A percentile compares a stretch with the other conserved stretches of the same genome.
These are phyloP conservation scores for Lutraria lutraria DNA, from an alignment of 2,888 invertebrate species.

Conservation along the genomic window DNA sequence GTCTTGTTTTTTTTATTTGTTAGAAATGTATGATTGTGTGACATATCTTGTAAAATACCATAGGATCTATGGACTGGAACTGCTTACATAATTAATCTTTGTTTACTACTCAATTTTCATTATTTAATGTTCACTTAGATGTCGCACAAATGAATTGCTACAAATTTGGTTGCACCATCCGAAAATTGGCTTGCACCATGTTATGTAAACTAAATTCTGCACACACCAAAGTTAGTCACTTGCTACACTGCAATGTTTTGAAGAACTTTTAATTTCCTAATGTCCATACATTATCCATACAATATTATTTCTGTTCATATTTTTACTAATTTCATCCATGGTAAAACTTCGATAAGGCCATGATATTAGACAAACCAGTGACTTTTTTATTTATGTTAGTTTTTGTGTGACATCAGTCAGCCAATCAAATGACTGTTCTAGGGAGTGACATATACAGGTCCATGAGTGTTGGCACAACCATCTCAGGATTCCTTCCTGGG, in stretches of 20 bases:
- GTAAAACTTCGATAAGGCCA: conserved; percentile 6
- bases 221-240: not conserved
- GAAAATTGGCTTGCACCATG: not conserved
- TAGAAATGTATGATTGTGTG: too few species aligned
- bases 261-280: not conserved
- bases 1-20: too few species aligned
- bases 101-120: too few species aligned
- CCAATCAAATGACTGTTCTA: not conserved
- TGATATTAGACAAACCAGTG: too few species aligned
- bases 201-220: not conserved
- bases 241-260: not conserved
- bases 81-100: too few species aligned
- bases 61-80: too few species aligned
- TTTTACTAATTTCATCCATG: not conserved
- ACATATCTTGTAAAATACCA: too few species aligned
- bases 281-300: not conserved
- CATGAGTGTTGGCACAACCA: too few species aligned
- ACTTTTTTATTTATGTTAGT: not conserved
- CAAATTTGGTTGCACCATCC: not conserved
- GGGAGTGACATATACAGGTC: not conserved
- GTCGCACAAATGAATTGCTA: not conserved
- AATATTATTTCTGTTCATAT: not conserved
- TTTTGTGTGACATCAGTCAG: not conserved
- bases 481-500: too few species aligned
- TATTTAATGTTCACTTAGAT: not conserved